Base-by-base conservation (phyloP, 2,113 vertebrate species). In the Petromus typicus region DNA sequence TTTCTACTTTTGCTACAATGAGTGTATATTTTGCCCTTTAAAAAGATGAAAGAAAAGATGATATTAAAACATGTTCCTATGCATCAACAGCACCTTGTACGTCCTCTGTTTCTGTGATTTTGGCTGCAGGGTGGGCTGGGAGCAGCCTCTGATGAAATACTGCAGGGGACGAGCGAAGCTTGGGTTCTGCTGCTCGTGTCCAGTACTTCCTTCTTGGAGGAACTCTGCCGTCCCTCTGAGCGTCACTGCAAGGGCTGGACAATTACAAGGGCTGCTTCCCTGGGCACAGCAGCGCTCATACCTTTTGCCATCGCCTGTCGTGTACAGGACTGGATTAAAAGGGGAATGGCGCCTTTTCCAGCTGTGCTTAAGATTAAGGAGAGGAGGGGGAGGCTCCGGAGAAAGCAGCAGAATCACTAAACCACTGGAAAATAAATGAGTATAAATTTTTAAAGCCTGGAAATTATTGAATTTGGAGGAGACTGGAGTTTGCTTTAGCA, bases 51-150 rank as follows among this genome's bases (percentile, higher is more conserved):
- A 54, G 78, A 54, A 45, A 30, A 0, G 63, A 23, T 30, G 86
- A 66, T 30, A 16, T 73, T 56, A 40, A 63, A 63, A 45, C 27
- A 11, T 0, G 56, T 27, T n/a, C 93, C 80, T 25, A 9, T 1
- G 51, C 37, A 23, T 12, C n/a, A 17, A 9, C 30, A 27, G 25
- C 4, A 0, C 0, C 1, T 0, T 3, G 4, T 2, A 22, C 8
- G 27, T 4, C 17, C 0, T 0, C 59, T 11, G 22, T 30, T 40
- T 23, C 56, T 30, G 12, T 4, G 67, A 30, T 2, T 0, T 1
- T 3, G 3, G 48, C 20, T 12, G 3, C 7, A 7, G 25, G 1
- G 64, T 59, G 32, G 3, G 10, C 37, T 37, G 0, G 6, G 34
- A 57, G 6, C 18, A 17, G 3, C 20, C 11, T 20, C 0, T 1